Evolutionary conservation across 2,113 vertebrate genomes (phyloP), one percentile per base, ranked within the genome.

Genomic region (Hydrolagus affinis): DNA sequence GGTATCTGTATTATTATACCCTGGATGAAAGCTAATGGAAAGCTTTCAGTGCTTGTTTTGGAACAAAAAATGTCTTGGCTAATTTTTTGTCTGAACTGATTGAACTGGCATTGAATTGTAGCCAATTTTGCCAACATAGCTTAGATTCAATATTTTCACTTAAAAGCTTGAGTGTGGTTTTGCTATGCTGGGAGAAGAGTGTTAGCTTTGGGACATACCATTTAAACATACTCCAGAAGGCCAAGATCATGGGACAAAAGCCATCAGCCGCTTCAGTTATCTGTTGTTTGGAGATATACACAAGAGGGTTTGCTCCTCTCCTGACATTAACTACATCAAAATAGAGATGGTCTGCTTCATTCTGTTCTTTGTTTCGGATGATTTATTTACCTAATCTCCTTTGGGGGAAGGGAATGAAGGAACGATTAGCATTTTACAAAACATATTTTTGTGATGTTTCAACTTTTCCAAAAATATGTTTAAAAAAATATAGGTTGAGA

Each of bases 21-120:
- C 94, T 91, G 92, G 92, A 88, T 90, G 89, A 89, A 89, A 87
- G 91, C 95, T 97, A 97, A 97, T 98, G 96, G 96, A 99, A 97
- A 95, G 97, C 96, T 98, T 98, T 98, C 95, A 97, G 91, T 91
- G 89, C 90, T 89, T 88, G 92, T 90, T 89, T 88, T 87, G 91
- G 90, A 91, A 95, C n/a, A n/a, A 44, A 44, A 89, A 87, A 92
- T 87, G 94, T 95, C 94, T 88, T 90, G 90, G 95, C 91, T 93
- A 91, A 94, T 96, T 94, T 95, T 91, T 94, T 93, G 93, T 91
- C 88, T 89, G 92, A 92, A 90, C 89, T 89, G 92, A 91, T 93
- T 94, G 90, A 89, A n/a, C n/a, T 94, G 93, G 88, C 92, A 93
- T 90, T 93, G 91, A 93, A 93, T 92, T 94, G 92, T 93, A 91